These are phyloP conservation scores for Sciurus vulgaris DNA, from an alignment of 2,797 vertebrate species.

Conservation along the genomic window DNA sequence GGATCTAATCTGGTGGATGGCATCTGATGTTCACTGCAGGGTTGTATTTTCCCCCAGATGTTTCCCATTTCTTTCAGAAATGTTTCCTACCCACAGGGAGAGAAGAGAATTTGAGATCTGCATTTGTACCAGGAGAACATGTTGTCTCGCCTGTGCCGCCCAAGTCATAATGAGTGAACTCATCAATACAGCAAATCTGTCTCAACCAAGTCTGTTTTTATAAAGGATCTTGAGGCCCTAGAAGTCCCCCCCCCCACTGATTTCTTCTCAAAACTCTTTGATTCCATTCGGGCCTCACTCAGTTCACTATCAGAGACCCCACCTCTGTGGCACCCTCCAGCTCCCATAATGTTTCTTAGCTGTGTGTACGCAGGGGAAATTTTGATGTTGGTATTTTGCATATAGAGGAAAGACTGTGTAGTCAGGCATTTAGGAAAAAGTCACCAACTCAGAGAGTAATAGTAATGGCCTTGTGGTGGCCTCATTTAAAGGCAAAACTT, in stretches of 20 bases:
- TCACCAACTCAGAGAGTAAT: background rate
- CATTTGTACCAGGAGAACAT: constrained; percentile 59
- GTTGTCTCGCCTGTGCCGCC: constrained; percentile 50
- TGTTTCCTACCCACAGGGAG: constrained; percentile 63
- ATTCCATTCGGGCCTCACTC: background rate
- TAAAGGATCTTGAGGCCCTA: background rate
- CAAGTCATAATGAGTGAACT: constrained; percentile 71
- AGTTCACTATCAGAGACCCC: background rate
- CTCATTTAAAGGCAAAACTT: constrained; percentile 24
- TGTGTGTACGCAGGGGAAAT: background rate
- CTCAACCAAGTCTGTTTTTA: constrained; percentile 39
- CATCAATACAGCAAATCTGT: constrained; percentile 73
- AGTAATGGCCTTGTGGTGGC: background rate
- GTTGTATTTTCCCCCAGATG: constrained; percentile 61
- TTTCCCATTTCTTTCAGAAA: constrained; percentile 69
- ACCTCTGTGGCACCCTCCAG: background rate
- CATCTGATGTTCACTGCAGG: constrained; percentile 62
- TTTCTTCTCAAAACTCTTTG: constrained; percentile 18
- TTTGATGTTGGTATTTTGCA: constrained; percentile 36
- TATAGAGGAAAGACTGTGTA: background rate
- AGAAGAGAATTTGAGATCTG: constrained; percentile 52
- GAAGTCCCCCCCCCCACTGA: background rate
- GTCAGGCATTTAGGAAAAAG: background rate
- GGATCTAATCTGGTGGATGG: constrained; percentile 76
- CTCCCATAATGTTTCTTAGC: background rate